Evolutionary conservation across 2,888 invertebrate genomes (phyloP), one percentile per base, ranked within the genome.

Genomic region (Conistra vaccinii): DNA sequence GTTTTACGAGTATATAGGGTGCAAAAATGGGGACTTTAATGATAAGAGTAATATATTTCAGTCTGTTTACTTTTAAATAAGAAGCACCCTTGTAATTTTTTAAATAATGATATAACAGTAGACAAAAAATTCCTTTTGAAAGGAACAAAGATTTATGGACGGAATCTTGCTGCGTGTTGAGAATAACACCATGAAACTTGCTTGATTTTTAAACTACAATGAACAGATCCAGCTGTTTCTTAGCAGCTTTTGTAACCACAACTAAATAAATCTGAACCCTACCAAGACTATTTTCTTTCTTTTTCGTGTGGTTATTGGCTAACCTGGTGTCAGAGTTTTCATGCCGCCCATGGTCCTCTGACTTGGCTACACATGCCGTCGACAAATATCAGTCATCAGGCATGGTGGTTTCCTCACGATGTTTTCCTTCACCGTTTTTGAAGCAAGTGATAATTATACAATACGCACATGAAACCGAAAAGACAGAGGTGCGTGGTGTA

Each of bases 1-100:
- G 62, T 73, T 83, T 76, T 66, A n/a, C n/a, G n/a, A n/a, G n/a
- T n/a, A 45, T 68, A 62, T 55, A 69, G 63, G 45, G 45, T 65
- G 60, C 17, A 55, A 57, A 45, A 63, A 39, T 35, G 14, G 9
- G n/a, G 29, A 23, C n/a, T 7, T 14, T 48, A 20, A 26, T 61
- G 14, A 69, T 55, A 32, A 48, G 0, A 12, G 1, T 53, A 20
- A 53, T 60, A 17, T 76, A 45, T 60, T 60, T n/a, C n/a, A 26
- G 14, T 53, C 14, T 60, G 23, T 68, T 53, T 20, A 51, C 6
- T 32, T 77, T 51, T 45, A 23, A 26, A 58, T 12, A 60, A 77
- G 6, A 26, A 26, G 4, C 20, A 29, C 1, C 1, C 0, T 29
- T 14, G 6, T n/a, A 1, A 14, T 26, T 39, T 61, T 12, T 6